Conservation (phyloP, 2,113 vertebrate species). For the Proterorhinus semilunaris region DNA sequence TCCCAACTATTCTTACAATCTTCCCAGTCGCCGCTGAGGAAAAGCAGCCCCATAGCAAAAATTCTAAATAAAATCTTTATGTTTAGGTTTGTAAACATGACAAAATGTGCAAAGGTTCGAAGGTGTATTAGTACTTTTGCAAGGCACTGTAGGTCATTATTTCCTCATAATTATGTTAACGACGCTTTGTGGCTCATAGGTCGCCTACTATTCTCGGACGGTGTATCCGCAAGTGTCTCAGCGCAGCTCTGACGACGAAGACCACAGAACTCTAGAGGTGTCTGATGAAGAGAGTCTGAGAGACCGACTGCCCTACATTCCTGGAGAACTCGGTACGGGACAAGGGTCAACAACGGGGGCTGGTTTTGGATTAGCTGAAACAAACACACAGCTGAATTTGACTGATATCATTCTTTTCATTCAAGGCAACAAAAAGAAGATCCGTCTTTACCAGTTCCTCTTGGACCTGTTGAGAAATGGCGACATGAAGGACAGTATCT, state of each 20-base stretch:
- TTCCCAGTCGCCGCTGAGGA: too few species aligned
- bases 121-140: too few species aligned
- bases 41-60: too few species aligned
- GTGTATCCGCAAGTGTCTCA: slow-evolving; percentile 82
- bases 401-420: slow-evolving; percentile 17
- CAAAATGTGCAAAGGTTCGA: too few species aligned
- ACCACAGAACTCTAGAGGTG: slow-evolving; percentile 87
- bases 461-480: slow-evolving; percentile 92
- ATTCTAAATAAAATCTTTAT: too few species aligned
- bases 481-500: slow-evolving; percentile 99
- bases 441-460: slow-evolving; percentile 97
- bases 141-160: too few species aligned
- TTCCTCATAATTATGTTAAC: too few species aligned
- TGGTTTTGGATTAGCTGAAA: background rate
- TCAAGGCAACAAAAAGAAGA: slow-evolving; percentile 97
- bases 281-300: slow-evolving; percentile 92
- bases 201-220: slow-evolving; percentile 66
- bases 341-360: background rate
- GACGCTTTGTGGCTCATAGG: slow-evolving; percentile 42
- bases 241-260: slow-evolving; percentile 93
- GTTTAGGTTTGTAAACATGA: too few species aligned
- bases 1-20: too few species aligned
- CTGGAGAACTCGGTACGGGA: slow-evolving; percentile 83
- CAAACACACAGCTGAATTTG: background rate
- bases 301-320: slow-evolving; percentile 80